These are phyloP conservation scores for Passer montanus DNA, from an alignment of 2,113 vertebrate genomes.

Conservation along the genomic window DNA sequence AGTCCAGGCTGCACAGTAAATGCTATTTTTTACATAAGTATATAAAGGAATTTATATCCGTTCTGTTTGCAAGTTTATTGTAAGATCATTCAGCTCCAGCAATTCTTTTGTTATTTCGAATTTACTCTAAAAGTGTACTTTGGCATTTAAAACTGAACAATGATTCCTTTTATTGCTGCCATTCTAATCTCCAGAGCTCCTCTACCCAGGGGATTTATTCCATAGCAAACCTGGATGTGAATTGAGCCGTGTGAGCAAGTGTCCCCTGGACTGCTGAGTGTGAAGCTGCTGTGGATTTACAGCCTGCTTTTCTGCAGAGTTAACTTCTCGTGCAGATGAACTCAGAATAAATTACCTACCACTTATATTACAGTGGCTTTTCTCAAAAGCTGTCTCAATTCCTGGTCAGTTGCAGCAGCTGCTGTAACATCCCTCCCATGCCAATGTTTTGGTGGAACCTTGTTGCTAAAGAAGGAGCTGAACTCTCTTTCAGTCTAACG, in stretches of 20 bases:
- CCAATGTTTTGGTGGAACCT: not conserved
- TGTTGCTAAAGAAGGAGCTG: not conserved
- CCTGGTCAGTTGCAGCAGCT: not conserved
- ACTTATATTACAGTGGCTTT: not conserved
- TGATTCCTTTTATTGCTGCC: not conserved
- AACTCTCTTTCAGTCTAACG: not conserved
- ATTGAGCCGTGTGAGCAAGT: not conserved
- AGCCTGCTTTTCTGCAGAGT: not conserved
- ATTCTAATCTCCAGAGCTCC: not conserved
- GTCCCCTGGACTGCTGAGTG: not conserved
- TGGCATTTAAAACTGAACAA: not conserved
- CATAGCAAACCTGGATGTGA: not conserved
- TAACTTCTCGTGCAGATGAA: not conserved
- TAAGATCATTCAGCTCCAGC: not conserved
- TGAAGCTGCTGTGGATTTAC: conserved; percentile 4
- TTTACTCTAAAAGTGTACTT: conserved; percentile 53
- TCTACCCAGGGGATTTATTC: not conserved
- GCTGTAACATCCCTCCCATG: not conserved
- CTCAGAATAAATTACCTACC: not conserved
- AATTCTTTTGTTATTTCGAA: not conserved
- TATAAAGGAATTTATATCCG: not conserved
- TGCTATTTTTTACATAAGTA: not conserved
- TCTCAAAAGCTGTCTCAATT: not conserved
- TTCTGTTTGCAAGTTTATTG: not conserved
- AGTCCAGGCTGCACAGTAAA: conserved; percentile 29